A percentile compares a stretch with the other conserved stretches of the same genome.
Evolutionary conservation across 1,140 invertebrate genomes (phyloP).

Genomic region (Trachelipus rathkii): DNA sequence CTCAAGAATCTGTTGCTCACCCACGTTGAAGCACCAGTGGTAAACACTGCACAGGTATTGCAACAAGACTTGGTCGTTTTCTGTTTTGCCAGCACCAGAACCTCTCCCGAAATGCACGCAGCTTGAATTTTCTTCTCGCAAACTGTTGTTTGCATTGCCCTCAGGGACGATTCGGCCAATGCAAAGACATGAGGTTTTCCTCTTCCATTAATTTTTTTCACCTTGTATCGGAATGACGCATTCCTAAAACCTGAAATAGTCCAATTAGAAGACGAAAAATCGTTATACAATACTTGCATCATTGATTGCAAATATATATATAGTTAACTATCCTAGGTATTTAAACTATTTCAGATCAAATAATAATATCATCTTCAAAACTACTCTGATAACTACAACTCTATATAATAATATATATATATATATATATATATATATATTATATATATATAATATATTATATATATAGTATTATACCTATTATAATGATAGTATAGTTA

Average conservation of each 20-base stretch:
- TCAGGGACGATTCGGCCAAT: slow-evolving; percentile 80
- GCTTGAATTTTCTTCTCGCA: slow-evolving; percentile 65
- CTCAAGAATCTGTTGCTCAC: slow-evolving; percentile 91
- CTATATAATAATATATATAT: not conserved
- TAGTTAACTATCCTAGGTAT: no score
- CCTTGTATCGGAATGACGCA: slow-evolving; percentile 75
- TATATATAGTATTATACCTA: no score
- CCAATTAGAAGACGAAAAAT: not conserved
- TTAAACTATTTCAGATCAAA: no score
- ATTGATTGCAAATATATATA: not conserved
- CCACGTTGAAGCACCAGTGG: slow-evolving; percentile 83
- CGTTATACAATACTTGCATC: not conserved
- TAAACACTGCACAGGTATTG: slow-evolving; percentile 91
- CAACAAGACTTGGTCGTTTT: slow-evolving; percentile 88
- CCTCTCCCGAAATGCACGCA: slow-evolving; percentile 96
- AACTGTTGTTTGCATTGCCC: slow-evolving; percentile 56
- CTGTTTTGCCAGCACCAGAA: slow-evolving; percentile 96
- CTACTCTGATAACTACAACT: not conserved
- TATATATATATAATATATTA: no score
- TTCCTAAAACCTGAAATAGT: slow-evolving; percentile 57
- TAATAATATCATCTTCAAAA: no score
- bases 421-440: no score
- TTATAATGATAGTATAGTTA: no score
- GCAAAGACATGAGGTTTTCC: slow-evolving; percentile 87
- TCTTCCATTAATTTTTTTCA: slow-evolving; percentile 71